Base-by-base conservation (phyloP, 2,797 vertebrate genomes). In the Anisognathus igniventris region DNA sequence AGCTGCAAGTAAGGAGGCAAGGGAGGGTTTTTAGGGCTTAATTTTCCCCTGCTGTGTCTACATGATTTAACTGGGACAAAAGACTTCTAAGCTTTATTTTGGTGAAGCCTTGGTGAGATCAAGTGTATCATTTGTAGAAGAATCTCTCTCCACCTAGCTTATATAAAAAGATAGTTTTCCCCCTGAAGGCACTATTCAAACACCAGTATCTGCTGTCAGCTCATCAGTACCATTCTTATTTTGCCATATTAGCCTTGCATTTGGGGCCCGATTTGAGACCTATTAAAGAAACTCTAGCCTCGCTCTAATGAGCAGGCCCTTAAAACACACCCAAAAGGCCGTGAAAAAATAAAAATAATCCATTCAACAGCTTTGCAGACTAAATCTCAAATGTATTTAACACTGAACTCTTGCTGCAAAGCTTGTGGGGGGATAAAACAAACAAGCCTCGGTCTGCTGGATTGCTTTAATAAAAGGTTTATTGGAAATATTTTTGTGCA, bases 401-500 rank as follows among this genome's bases (percentile, higher is more conserved):
- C 76, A 70, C 6, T n/a, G 65, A 93, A 88, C 66, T 67, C 50
- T 44, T 44, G 33, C 58, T 68, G 40, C 80, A 82, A 48, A 80
- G 48, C 64, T 54, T 50, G 35, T 2, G 40, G 18, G 22, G 40
- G 40, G 14, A 77, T 51, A 90, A 92, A 95, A 93, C 83, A 92
- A 97, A 93, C 80, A 96, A 96, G 88, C 39, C 60, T 86, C 0
- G 0, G 75, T 73, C 75, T 5, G 0, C 5, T 89, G 71, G 62
- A 57, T 70, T 95, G 85, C 91, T 96, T 96, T 97, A 96, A 96
- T 91, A 96, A 97, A 97, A 97, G 93, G 88, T 97, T 98, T 97
- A 98, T 97, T 97, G 93, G 96, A 97, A 97, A 97, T 94, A 95
- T 88, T 94, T 97, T 93, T 97, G 90, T 80, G 88, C 94, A 97